Conservation (phyloP, 2,888 invertebrate genomes). For the Oscheius sp. region DNA sequence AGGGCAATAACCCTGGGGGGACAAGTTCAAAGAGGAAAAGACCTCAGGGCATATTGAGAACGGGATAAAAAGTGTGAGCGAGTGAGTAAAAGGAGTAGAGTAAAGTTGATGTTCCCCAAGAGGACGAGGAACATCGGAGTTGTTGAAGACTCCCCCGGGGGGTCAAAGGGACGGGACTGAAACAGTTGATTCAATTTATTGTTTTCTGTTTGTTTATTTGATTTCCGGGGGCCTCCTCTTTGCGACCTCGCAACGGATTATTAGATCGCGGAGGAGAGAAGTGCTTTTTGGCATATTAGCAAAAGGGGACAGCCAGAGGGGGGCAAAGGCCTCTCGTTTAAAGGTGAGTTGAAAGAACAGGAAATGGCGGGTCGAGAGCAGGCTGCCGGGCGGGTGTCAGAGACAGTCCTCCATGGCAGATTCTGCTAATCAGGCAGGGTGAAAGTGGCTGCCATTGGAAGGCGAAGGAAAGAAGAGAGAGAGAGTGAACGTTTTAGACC, state of each 20-base stretch:
- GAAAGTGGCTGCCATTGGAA: neutral
- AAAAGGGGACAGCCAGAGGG: neutral
- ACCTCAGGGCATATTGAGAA: neutral
- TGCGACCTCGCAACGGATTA: conserved; percentile 22
- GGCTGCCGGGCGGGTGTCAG: conserved; percentile 16
- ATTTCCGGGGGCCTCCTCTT: conserved; percentile 22
- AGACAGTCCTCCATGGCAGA: conserved; percentile 12
- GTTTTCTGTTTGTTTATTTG: conserved; percentile 37
- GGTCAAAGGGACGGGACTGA: conserved; percentile 7
- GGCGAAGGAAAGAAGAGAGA: neutral
- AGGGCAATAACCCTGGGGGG: conserved; percentile 11
- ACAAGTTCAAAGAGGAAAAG: too few species aligned
- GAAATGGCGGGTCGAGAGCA: neutral
- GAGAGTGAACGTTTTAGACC: conserved; percentile 3
- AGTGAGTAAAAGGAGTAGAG: neutral
- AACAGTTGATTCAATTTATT: conserved; percentile 28
- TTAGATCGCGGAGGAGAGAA: conserved; percentile 14
- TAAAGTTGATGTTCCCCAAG: neutral
- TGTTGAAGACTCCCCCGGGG: conserved; percentile 28
- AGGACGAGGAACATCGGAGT: conserved; percentile 7
- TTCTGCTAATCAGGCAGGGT: neutral
- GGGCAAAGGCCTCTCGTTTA: neutral
- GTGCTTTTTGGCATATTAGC: conserved; percentile 5
- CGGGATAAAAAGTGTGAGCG: neutral
- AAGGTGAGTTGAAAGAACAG: too few species aligned